These are phyloP conservation scores for Halcyon malimbica DNA, from an alignment of 2,113 vertebrate genomes.

Conservation along the genomic window DNA sequence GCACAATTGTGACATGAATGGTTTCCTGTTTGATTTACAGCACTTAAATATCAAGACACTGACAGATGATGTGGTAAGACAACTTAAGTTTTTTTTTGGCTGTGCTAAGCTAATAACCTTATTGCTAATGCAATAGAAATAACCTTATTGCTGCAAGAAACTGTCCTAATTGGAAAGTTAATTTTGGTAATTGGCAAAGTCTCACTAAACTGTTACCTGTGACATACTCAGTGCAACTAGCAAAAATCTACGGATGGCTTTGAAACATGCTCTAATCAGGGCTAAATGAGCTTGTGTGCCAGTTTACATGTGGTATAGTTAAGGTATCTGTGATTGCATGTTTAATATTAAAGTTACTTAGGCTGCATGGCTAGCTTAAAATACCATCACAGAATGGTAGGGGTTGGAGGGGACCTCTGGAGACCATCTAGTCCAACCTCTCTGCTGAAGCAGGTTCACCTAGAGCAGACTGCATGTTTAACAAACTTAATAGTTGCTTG, in stretches of 20 bases:
- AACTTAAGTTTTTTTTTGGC: slow-evolving; percentile 32
- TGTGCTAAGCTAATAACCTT: slow-evolving; percentile 17
- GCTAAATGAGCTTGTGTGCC: background rate
- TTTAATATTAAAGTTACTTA: background rate
- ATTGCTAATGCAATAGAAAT: background rate
- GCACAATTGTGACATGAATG: slow-evolving; percentile 37
- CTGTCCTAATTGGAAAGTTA: background rate
- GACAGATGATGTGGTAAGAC: slow-evolving; percentile 97
- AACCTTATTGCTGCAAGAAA: background rate
- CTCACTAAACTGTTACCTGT: background rate
- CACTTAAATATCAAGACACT: slow-evolving; percentile 92
- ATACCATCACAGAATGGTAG: background rate
- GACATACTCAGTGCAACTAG: background rate
- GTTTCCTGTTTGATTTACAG: slow-evolving; percentile 80
- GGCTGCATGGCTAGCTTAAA: slow-evolving; percentile 12
- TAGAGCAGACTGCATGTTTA: background rate
- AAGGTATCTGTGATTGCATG: background rate
- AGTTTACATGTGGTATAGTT: background rate
- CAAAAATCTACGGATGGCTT: background rate
- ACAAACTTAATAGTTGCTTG: background rate
- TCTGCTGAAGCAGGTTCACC: background rate
- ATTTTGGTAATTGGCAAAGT: background rate
- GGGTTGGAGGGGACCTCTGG: background rate
- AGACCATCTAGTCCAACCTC: background rate
- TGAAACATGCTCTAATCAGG: background rate